phyloP scores from a whole-genome alignment of 2,113 vertebrate genomes.

The Vireo altiloquus region DNA sequence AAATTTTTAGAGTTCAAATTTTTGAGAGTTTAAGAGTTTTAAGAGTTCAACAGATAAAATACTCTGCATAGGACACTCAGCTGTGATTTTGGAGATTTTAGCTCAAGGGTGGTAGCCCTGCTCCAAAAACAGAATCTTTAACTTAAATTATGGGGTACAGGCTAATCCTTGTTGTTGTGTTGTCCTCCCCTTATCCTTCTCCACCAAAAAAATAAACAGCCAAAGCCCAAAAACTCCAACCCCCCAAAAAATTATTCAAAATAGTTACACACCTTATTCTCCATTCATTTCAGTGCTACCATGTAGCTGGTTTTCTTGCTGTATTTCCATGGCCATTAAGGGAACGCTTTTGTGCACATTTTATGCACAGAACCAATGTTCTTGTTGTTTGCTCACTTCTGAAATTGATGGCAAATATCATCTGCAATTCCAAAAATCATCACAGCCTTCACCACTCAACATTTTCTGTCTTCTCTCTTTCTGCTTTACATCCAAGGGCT shows the following conservation, averaged over 20 bases:
- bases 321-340: neutral
- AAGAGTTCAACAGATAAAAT: neutral
- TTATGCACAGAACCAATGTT: neutral
- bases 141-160: neutral
- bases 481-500: neutral
- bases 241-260: neutral
- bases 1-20: neutral
- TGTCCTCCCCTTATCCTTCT: neutral
- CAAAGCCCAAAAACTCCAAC: neutral
- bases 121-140: neutral
- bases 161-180: neutral
- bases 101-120: neutral
- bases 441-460: neutral
- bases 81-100: neutral
- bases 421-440: neutral
- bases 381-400: neutral
- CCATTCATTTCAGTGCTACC: neutral
- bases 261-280: neutral
- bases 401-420: neutral
- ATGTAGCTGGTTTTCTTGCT: neutral
- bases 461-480: neutral
- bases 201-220: neutral
- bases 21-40: neutral
- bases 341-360: accelerated
- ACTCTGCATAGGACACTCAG: neutral